Evolutionary conservation across 2,797 vertebrate species (phyloP).

Genomic region (Chaetophractus vellerosus): DNA sequence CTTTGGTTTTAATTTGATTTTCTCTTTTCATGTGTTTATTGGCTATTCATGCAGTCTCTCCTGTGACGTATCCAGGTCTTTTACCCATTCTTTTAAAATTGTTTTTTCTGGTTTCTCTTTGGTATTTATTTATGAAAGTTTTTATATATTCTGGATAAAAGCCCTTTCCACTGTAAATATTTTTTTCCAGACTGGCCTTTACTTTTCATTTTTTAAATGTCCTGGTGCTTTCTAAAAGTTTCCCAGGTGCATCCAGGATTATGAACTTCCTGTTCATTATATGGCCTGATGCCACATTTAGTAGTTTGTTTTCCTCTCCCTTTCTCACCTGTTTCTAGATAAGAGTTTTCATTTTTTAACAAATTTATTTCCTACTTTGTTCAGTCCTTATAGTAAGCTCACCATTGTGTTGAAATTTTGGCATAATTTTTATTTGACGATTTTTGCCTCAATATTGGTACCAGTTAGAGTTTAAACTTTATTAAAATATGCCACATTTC

Average conservation of each 20-base stretch:
- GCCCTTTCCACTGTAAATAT: neutral
- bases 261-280: neutral
- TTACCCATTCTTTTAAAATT: neutral
- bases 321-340: neutral
- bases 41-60: neutral
- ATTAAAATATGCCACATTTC: constrained; percentile 14
- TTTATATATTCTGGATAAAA: constrained; percentile 9
- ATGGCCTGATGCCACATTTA: neutral
- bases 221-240: neutral
- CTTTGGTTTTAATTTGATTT: neutral
- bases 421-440: neutral
- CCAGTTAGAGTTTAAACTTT: neutral
- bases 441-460: neutral
- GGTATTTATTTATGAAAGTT: neutral
- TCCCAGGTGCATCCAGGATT: neutral
- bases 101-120: neutral
- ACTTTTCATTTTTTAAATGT: constrained; percentile 34
- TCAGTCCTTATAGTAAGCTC: neutral
- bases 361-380: neutral
- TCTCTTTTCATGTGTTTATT: neutral
- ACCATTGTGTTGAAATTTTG: neutral
- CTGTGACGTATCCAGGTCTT: neutral
- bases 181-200: neutral
- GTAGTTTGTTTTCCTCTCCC: neutral
- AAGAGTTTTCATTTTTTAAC: neutral